Evolutionary conservation across 2,113 vertebrate genomes (phyloP), one percentile per base, ranked within the genome.

Genomic region (Sinocyclocheilus maitianheensis): DNA sequence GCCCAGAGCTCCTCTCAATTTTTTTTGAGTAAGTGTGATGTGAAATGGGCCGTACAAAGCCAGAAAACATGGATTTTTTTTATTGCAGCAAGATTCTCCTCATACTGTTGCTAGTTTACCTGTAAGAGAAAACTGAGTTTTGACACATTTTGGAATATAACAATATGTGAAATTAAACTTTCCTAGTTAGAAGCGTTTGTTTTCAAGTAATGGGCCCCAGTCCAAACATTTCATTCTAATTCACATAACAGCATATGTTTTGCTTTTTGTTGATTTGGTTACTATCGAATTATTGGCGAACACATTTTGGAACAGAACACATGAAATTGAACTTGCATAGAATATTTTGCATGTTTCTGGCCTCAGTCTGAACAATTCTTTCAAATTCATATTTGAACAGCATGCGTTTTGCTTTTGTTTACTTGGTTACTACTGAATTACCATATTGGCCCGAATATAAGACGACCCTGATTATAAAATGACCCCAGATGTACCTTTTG

Each of bases 21-120:
- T 80, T 85, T 85, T 78, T 63, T 74, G 55, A 84, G 11, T 26
- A 63, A 46, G 22, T 62, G 69, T 8, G 14, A 75, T 46, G 22
- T 72, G 37, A 84, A 84, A 84, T 48, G 37, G 55, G 24, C 53
- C 18, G 8, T 74, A n/a, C 34, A 18, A 37, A 58, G 53, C 53
- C 9, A 37, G 53, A 58, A 60, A 43, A 74, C 43, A 43, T 43
- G 43, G 43, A 46, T 11, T 10, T 46, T 46, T 46, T 16, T 16
- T 16, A 53, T 16, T 53, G 51, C 51, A 53, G 14, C 53, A 16
- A 55, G 14, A 55, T 18, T 55, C 53, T 55, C 53, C 4, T 55
- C 53, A 55, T 16, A 55, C 16, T 5, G 10, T 24, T 24, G n/a
- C 4, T 26, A 65, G 30, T 69, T 43, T 43, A 74, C 37, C 37